Evolutionary conservation across 1,140 invertebrate genomes (phyloP).

Genomic region (Solenopsis fugax): DNA sequence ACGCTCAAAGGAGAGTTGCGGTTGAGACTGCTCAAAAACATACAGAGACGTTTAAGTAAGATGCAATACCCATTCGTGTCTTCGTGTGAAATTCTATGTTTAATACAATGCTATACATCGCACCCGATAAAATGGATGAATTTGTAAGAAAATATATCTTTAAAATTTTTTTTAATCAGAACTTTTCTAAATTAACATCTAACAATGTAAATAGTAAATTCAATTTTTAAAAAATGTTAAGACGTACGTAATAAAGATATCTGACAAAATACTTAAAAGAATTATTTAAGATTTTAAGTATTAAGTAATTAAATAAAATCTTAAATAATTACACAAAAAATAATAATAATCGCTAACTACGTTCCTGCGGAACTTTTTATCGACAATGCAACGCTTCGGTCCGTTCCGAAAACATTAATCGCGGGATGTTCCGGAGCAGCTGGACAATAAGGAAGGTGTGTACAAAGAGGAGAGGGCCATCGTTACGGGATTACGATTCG

Average conservation of each 20-base stretch:
- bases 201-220: background rate
- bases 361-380: background rate
- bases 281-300: background rate
- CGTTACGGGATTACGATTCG: constrained; percentile 65
- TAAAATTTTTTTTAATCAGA: background rate
- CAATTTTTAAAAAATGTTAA: too few relatives aligned
- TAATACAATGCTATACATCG: too few relatives aligned
- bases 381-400: background rate
- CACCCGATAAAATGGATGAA: background rate
- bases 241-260: too few relatives aligned
- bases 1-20: background rate
- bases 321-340: background rate
- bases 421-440: constrained; percentile 11
- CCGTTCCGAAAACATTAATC: constrained; percentile 23
- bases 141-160: background rate
- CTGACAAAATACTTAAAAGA: too few relatives aligned
- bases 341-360: background rate
- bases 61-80: background rate
- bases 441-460: constrained; percentile 26
- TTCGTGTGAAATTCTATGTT: background rate
- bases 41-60: background rate
- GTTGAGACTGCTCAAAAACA: background rate
- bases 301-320: background rate
- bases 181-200: background rate
- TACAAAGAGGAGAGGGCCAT: constrained; percentile 41